Percentiles rank a stretch among this genome's conserved stretches.
Conservation (phyloP, 2,113 vertebrate species). For the Gopherus flavomarginatus region DNA sequence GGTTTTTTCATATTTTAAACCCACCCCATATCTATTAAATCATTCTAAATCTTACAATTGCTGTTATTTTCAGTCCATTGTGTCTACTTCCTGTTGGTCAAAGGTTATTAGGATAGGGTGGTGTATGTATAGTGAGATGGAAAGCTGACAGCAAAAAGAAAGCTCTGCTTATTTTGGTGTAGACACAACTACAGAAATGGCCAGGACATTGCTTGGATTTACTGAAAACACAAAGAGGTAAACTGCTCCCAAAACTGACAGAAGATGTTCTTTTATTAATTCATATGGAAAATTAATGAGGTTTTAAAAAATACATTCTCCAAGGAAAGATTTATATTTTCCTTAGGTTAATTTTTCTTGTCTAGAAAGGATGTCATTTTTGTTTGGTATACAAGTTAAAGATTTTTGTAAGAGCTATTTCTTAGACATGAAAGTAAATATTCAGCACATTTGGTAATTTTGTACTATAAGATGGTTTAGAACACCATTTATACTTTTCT, state of each 20-base stretch:
- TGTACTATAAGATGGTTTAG: not conserved
- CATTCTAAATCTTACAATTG: slow-evolving; percentile 68
- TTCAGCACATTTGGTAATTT: not conserved
- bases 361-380: not conserved
- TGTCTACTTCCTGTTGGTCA: slow-evolving; percentile 96
- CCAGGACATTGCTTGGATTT: slow-evolving; percentile 29
- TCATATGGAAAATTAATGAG: not conserved
- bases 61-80: slow-evolving; percentile 95
- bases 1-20: slow-evolving; percentile 9
- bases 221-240: slow-evolving; percentile 69
- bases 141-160: slow-evolving; percentile 81
- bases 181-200: slow-evolving; percentile 58
- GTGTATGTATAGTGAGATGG: slow-evolving; percentile 84
- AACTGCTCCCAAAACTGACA: not conserved
- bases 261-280: not conserved
- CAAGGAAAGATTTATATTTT: not conserved
- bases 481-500: not conserved
- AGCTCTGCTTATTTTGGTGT: slow-evolving; percentile 62
- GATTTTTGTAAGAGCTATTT: not conserved
- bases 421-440: not conserved
- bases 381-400: not conserved
- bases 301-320: not conserved
- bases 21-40: slow-evolving; percentile 68
- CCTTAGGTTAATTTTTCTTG: not conserved
- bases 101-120: slow-evolving; percentile 91